Conservation (phyloP, 1,140 invertebrate genomes). For the Chrysoperla carnea region DNA sequence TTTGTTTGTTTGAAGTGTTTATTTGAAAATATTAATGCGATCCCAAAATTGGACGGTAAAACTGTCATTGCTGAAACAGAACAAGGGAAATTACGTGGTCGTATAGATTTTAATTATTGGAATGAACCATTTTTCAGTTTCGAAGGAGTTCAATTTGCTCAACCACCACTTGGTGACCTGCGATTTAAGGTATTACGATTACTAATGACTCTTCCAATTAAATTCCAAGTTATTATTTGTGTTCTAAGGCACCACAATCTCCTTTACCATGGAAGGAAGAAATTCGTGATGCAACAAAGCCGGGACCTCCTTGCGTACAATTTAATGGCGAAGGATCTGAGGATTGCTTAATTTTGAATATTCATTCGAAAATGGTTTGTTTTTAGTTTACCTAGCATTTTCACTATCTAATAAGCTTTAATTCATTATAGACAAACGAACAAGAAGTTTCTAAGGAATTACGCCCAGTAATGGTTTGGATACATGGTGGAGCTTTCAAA, state of each 20-base stretch:
- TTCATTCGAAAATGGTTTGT: neutral
- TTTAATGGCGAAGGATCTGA: neutral
- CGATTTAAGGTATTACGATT: constrained; percentile 42
- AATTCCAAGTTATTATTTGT: too few species aligned
- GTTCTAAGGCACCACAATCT: constrained; percentile 32
- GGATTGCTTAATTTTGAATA: neutral
- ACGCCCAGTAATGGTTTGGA: constrained; percentile 39
- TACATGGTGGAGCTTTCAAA: constrained; percentile 43
- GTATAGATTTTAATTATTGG: constrained; percentile 2
- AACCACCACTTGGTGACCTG: constrained; percentile 43
- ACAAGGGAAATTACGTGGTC: too few species aligned
- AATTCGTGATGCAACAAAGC: constrained; percentile 27
- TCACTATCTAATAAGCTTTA: too few species aligned
- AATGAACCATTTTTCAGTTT: constrained; percentile 23
- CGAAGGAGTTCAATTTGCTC: constrained; percentile 49
- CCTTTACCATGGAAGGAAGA: constrained; percentile 29
- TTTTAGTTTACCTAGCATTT: too few species aligned
- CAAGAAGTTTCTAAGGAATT: constrained; percentile 6
- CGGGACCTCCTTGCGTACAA: constrained; percentile 20
- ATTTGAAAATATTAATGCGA: too few species aligned
- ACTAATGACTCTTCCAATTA: too few species aligned
- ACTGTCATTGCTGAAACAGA: too few species aligned
- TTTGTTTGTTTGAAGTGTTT: too few species aligned
- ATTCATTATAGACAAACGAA: constrained; percentile 10
- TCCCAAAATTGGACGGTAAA: too few species aligned